phyloP scores from a whole-genome alignment of 2,113 vertebrate genomes.

The Marcusenius ussheri region DNA sequence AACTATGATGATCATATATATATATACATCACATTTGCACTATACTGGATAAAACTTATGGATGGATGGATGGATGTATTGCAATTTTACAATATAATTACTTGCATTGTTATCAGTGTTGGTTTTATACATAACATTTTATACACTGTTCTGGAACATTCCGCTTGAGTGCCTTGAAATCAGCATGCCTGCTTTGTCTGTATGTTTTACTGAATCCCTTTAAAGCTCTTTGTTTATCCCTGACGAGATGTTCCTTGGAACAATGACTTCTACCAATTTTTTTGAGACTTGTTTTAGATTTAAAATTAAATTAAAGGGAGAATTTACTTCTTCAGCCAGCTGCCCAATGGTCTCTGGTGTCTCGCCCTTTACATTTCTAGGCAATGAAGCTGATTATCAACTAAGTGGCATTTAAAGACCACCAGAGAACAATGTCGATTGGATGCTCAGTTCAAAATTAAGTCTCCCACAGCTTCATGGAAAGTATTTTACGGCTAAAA shows the following conservation, averaged over 20 bases:
- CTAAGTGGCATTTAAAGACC: not conserved
- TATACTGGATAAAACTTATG: not conserved
- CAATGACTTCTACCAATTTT: not conserved
- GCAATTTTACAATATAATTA: not conserved
- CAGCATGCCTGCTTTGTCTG: not conserved
- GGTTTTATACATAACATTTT: not conserved
- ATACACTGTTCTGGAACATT: not conserved
- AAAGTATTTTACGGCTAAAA: not conserved
- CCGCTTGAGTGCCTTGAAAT: not conserved
- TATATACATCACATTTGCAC: not conserved
- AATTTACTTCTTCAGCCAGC: not conserved
- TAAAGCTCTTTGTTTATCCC: not conserved
- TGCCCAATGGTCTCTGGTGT: not conserved
- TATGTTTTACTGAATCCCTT: not conserved
- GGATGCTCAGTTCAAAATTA: not conserved
- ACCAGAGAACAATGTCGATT: not conserved
- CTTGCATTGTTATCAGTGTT: not conserved
- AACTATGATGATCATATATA: not conserved
- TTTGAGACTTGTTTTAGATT: not conserved
- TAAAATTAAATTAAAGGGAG: not conserved
- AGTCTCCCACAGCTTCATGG: not conserved
- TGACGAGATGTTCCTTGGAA: not conserved
- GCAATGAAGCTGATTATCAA: not conserved
- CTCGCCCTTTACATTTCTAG: not conserved
- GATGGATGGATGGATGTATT: not conserved